Conservation (phyloP, 2,888 invertebrate genomes). For the Drosophila heteroneura region DNA sequence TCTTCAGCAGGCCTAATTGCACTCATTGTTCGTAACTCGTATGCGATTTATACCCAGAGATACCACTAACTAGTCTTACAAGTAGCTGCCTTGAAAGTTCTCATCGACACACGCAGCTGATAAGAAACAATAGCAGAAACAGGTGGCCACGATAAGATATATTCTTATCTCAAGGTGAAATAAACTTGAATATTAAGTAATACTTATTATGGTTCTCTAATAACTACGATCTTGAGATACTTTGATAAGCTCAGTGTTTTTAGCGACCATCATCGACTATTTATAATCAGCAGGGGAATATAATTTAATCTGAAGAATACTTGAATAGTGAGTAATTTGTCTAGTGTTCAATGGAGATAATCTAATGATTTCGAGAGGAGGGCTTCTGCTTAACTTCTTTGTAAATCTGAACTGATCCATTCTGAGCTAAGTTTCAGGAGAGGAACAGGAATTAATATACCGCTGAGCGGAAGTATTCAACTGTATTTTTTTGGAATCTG, state of each 20-base stretch:
- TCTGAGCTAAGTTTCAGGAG: background rate
- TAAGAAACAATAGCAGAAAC: slow-evolving; percentile 23
- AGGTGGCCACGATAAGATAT: slow-evolving; percentile 52
- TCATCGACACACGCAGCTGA: slow-evolving; percentile 23
- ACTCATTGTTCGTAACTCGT: background rate
- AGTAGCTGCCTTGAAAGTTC: slow-evolving; percentile 36
- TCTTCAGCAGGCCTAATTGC: background rate
- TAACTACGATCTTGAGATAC: slow-evolving; percentile 6
- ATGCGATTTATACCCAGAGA: slow-evolving; percentile 7
- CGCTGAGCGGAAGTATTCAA: background rate
- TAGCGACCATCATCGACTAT: background rate
- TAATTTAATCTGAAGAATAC: background rate
- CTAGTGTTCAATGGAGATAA: background rate
- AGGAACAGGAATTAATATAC: background rate
- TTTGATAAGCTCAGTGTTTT: background rate
- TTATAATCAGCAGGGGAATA: background rate
- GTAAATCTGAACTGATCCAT: background rate
- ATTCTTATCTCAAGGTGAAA: background rate
- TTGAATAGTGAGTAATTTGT: background rate
- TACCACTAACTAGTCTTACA: slow-evolving; percentile 10
- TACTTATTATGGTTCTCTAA: background rate
- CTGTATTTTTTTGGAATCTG: slow-evolving; percentile 3
- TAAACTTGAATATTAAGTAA: slow-evolving; percentile 28
- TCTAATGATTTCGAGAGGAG: too few species aligned
- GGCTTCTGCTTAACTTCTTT: background rate